These are phyloP conservation scores for Parasteatoda tepidariorum DNA, from an alignment of 1,140 invertebrate genomes.

Conservation along the genomic window DNA sequence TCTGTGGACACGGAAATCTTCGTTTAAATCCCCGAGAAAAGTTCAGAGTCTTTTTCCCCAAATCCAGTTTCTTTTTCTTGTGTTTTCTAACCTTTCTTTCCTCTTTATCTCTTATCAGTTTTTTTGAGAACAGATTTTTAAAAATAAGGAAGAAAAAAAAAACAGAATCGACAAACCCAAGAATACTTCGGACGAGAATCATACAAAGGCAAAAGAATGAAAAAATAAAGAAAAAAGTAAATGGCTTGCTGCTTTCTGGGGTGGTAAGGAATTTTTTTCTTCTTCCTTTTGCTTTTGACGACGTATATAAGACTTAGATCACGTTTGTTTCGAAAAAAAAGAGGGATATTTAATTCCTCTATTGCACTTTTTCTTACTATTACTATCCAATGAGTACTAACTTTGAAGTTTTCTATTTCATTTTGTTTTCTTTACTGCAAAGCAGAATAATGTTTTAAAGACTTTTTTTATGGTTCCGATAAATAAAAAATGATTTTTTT, in stretches of 20 bases:
- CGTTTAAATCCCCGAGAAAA: slow-evolving; percentile 14
- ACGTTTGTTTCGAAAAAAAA: not conserved
- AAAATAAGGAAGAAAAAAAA: slow-evolving; percentile 27
- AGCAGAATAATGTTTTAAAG: too few species aligned
- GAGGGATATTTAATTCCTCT: not conserved
- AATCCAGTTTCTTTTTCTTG: slow-evolving; percentile 4
- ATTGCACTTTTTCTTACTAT: not conserved
- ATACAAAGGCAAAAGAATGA: slow-evolving; percentile 19
- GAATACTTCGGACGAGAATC: slow-evolving; percentile 26
- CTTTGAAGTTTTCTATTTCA: not conserved
- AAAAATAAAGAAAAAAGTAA: not conserved
- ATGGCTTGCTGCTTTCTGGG: not conserved
- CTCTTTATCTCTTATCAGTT: slow-evolving; percentile 23
- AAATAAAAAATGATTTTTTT: too few species aligned
- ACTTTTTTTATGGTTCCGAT: too few species aligned
- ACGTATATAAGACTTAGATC: not conserved
- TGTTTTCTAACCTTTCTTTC: slow-evolving; percentile 20
- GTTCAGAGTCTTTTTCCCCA: slow-evolving; percentile 2
- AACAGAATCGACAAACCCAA: slow-evolving; percentile 16
- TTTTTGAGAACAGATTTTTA: slow-evolving; percentile 20
- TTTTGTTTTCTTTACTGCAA: too few species aligned
- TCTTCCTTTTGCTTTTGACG: not conserved
- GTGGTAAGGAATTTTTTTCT: not conserved
- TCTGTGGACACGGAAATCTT: not conserved
- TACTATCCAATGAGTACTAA: not conserved